Evolutionary conservation across 2,888 invertebrate genomes (phyloP).

Genomic region (Dasysyrphus albostriatus): DNA sequence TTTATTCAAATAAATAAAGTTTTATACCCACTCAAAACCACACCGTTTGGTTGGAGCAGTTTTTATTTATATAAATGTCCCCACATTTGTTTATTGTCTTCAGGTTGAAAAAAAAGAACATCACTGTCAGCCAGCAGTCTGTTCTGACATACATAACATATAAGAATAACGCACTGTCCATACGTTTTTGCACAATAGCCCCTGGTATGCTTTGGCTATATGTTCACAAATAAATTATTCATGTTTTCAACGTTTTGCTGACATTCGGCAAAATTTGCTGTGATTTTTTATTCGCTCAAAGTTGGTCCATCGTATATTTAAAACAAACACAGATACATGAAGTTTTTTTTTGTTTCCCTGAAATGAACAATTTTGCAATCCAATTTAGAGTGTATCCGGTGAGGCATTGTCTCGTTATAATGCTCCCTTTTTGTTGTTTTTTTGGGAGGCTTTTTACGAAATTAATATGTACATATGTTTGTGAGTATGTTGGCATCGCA

Average conservation of each 20-base stretch:
- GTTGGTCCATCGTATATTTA: not conserved
- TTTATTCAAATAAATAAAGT: no score
- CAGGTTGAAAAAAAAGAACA: not conserved
- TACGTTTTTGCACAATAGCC: not conserved
- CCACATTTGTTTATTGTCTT: no score
- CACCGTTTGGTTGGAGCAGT: no score
- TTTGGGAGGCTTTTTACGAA: not conserved
- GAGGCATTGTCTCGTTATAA: no score
- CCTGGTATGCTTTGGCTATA: not conserved
- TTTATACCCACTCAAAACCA: no score
- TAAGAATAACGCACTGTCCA: not conserved
- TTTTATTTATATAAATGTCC: no score
- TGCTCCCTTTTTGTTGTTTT: not conserved
- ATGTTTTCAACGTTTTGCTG: constrained; percentile 20
- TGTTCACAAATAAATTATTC: constrained; percentile 1
- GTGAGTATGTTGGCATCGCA: no score
- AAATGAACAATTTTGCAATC: constrained; percentile 7
- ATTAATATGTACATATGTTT: not conserved
- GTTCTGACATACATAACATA: not conserved
- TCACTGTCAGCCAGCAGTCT: not conserved
- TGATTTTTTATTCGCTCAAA: constrained; percentile 1
- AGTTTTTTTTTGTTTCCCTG: not conserved
- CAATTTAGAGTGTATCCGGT: constrained; percentile 16
- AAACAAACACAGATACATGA: not conserved
- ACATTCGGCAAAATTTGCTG: constrained; percentile 6